Evolutionary conservation across 2,888 invertebrate species (phyloP), one percentile per base, ranked within the genome.

Genomic region (Amphipyra tragopoginis): DNA sequence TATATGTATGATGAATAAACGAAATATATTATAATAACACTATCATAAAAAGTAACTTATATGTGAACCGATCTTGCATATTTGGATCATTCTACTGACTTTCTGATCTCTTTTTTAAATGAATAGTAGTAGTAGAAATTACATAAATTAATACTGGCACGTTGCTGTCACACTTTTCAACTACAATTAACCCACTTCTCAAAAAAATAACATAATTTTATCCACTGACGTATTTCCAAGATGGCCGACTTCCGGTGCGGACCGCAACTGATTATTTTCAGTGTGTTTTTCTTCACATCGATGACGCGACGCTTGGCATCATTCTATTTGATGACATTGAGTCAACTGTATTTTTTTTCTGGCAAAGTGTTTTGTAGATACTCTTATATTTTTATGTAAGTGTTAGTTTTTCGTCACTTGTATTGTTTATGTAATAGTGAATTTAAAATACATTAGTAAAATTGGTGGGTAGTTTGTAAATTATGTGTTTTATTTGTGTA

Each of bases 261-360:
- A 63, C 79, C 79, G 63, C 60, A 55, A 63, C 65, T 74, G 82
- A 81, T 81, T 86, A 85, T 87, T 87, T 86, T 85, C 80, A 80
- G 83, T 83, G 70, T 82, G 79, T 84, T 86, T 85, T 86, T 82
- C 60, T 57, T 42, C 13, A 50, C 39, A 14, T 38, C 52, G 43
- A 77, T 68, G 63, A 72, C 77, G 72, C 36, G 50, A 26, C 36
- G 39, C 53, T 80, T 80, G 78, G 80, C 80, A 77, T 72, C 63
- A 58, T 65, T 64, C 65, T 58, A 49, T 62, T 21, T 29, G 6
- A 76, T 77, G 75, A 72, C 75, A 79, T 77, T 77, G 80, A 75
- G 57, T 62, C 53, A 59, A 58, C 53, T 6, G 26, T 43, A 56
- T 61, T 65, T 40, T 66, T n/a, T 54, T 51, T 51, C 64, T 69